Conservation (phyloP, 1,140 invertebrate species). For the Samia ricini region DNA sequence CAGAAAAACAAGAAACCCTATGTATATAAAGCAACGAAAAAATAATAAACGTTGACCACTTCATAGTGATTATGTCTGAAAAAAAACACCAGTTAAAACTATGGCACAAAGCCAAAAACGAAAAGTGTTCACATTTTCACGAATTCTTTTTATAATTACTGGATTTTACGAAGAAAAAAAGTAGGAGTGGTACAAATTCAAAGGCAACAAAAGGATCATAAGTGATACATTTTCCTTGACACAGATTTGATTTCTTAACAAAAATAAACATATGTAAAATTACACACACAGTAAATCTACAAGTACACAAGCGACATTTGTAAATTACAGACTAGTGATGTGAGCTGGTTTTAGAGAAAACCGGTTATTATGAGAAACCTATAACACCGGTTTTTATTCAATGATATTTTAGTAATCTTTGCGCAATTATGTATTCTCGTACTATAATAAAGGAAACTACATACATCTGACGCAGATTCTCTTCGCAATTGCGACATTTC, state of each 20-base stretch:
- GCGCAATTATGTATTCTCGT: too few species aligned
- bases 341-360: too few species aligned
- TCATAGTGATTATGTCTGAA: slow-evolving; percentile 56
- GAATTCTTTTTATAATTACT: slow-evolving; percentile 54
- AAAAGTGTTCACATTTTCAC: slow-evolving; percentile 68
- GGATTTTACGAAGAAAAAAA: slow-evolving; percentile 26
- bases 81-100: slow-evolving; percentile 48
- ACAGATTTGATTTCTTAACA: slow-evolving; percentile 38
- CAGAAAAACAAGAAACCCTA: slow-evolving; percentile 46
- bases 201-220: neutral
- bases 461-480: too few species aligned
- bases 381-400: too few species aligned
- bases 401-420: too few species aligned
- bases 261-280: slow-evolving; percentile 63
- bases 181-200: too few species aligned
- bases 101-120: slow-evolving; percentile 69
- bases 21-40: slow-evolving; percentile 40
- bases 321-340: slow-evolving; percentile 46
- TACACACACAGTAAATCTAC: slow-evolving; percentile 27
- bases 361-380: too few species aligned
- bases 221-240: slow-evolving; percentile 36
- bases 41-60: slow-evolving; percentile 40
- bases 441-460: too few species aligned
- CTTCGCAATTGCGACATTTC: too few species aligned
- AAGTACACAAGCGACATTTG: slow-evolving; percentile 60